Evolutionary conservation across 1,140 invertebrate species (phyloP).

Genomic region (Bombus affinis): DNA sequence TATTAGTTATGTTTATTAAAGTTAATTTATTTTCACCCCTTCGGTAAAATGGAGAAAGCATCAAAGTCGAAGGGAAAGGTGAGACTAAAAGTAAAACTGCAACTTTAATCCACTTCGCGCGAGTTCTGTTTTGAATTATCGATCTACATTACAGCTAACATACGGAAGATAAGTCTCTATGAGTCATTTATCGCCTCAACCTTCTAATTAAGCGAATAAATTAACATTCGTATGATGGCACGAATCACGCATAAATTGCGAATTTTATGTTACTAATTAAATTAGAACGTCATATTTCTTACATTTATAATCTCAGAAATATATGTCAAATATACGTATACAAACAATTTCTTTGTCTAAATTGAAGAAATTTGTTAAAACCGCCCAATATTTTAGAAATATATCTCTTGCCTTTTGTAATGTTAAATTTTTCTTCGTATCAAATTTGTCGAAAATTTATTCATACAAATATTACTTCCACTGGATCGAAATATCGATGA

Average conservation of each 20-base stretch:
- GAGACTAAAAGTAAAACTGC: not conserved
- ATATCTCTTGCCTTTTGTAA: not conserved
- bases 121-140: constrained; percentile 45
- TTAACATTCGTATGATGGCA: no score
- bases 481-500: constrained; percentile 5
- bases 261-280: not conserved
- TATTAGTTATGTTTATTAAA: not conserved
- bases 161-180: constrained; percentile 21
- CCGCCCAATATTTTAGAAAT: not conserved
- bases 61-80: not conserved
- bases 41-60: not conserved
- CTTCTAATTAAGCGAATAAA: not conserved
- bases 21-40: not conserved
- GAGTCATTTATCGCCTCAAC: constrained; percentile 4
- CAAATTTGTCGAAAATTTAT: constrained; percentile 7
- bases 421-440: not conserved
- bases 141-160: constrained; percentile 22
- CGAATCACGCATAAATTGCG: not conserved
- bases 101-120: not conserved
- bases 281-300: not conserved
- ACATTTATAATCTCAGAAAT: no score
- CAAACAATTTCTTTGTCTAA: not conserved
- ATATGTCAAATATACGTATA: no score
- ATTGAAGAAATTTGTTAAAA: no score
- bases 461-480: constrained; percentile 1